These are phyloP conservation scores for Prinia subflava DNA, from an alignment of 2,113 vertebrate genomes.

Conservation along the genomic window DNA sequence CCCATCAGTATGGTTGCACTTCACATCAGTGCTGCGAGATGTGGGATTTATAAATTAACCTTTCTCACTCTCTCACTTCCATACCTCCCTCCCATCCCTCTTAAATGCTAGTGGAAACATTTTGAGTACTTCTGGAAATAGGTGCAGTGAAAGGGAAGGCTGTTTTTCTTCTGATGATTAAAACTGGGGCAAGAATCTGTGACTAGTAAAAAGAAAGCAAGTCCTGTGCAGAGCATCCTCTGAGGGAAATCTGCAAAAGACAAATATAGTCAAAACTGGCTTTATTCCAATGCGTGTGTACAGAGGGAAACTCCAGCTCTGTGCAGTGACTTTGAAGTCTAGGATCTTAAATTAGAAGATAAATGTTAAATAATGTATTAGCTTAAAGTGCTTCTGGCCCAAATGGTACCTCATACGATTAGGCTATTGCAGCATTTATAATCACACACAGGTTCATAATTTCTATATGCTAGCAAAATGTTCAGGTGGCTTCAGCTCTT, in stretches of 20 bases:
- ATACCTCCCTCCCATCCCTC: neutral
- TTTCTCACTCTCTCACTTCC: neutral
- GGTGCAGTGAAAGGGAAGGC: neutral
- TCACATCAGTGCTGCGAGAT: neutral
- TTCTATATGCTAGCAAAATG: neutral
- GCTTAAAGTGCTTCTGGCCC: neutral
- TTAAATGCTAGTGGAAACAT: neutral
- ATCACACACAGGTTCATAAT: neutral
- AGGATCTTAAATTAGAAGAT: conserved; percentile 21
- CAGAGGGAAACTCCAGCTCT: neutral
- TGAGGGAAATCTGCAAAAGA: neutral
- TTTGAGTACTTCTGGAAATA: neutral
- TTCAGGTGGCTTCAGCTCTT: neutral
- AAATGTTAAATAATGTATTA: conserved; percentile 12
- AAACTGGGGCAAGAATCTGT: neutral
- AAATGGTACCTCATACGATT: neutral
- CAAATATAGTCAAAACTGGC: neutral
- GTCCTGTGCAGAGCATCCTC: neutral
- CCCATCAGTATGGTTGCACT: fast-evolving
- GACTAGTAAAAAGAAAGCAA: neutral
- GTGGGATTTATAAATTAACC: fast-evolving
- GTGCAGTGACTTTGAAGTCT: neutral
- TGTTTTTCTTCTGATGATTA: neutral
- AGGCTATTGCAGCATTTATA: neutral
- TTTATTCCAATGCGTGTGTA: neutral